phyloP scores from a whole-genome alignment of 2,888 invertebrate species.

The Steromphala cineraria region DNA sequence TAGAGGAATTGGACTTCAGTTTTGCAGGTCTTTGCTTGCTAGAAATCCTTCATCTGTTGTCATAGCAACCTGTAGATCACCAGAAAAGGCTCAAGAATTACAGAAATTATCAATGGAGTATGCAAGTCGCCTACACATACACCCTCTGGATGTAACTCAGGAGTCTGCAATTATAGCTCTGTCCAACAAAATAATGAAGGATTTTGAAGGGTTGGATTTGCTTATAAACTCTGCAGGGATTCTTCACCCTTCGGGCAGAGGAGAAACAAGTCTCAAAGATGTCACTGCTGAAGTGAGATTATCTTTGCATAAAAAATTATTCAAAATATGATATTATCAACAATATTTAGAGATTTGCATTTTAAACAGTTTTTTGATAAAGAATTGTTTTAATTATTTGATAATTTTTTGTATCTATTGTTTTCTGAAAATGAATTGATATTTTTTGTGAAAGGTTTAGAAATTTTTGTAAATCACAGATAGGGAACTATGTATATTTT shows the following conservation, averaged over 20 bases:
- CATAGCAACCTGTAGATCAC: constrained; percentile 61
- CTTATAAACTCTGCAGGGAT: constrained; percentile 63
- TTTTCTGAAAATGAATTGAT: too few species aligned
- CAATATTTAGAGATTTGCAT: too few species aligned
- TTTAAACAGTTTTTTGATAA: too few species aligned
- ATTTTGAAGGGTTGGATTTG: constrained; percentile 59
- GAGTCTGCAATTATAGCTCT: constrained; percentile 49
- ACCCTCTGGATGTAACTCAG: constrained; percentile 52
- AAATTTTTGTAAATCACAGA: too few species aligned
- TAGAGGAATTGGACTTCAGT: constrained; percentile 64
- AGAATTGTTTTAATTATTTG: too few species aligned
- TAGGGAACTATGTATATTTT: too few species aligned
- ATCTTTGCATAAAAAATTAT: too few species aligned
- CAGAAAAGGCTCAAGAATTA: constrained; percentile 46
- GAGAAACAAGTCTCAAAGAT: constrained; percentile 64
- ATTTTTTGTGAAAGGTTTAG: too few species aligned
- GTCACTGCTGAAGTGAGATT: constrained; percentile 49
- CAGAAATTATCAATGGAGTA: constrained; percentile 37
- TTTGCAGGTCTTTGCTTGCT: constrained; percentile 54
- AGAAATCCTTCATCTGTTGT: constrained; percentile 41
- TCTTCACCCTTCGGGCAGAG: constrained; percentile 61
- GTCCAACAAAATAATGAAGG: constrained; percentile 39
- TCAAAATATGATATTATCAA: too few species aligned
- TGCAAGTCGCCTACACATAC: constrained; percentile 40
- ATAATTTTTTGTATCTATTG: too few species aligned